Evolutionary conservation across 2,113 vertebrate species (phyloP).

Genomic region (Anhinga rufa): DNA sequence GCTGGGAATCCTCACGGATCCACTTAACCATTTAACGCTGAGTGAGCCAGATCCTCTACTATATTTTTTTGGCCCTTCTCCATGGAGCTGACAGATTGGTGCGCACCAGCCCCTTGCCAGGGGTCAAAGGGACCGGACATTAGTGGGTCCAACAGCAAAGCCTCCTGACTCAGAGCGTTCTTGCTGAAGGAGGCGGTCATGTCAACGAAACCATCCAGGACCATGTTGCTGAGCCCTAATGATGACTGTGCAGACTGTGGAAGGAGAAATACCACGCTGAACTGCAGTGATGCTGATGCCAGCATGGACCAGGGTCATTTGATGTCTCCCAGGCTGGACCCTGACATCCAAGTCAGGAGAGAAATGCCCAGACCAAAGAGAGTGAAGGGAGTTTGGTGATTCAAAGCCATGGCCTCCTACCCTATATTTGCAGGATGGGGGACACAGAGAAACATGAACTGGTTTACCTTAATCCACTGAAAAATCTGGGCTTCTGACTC

Average conservation of each 20-base stretch:
- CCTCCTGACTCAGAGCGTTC: background rate
- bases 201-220: background rate
- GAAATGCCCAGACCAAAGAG: background rate
- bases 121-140: background rate
- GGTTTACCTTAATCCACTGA: background rate
- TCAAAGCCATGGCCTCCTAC: background rate
- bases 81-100: background rate
- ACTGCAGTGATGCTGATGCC: background rate
- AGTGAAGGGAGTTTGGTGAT: background rate
- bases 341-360: background rate
- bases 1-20: background rate
- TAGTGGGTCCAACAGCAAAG: background rate
- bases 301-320: accelerated
- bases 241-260: background rate
- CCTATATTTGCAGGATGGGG: background rate
- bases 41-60: background rate
- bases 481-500: background rate
- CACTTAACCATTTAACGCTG: background rate
- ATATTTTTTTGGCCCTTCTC: background rate
- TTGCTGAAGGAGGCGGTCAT: accelerated
- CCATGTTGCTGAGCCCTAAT: background rate
- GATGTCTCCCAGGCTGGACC: background rate
- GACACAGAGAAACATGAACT: background rate
- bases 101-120: background rate
- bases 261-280: background rate